A percentile compares a stretch with the other conserved stretches of the same genome.
phyloP scores from a whole-genome alignment of 30 jellyfish, hydroid and myxozoan genomes.

The Phacellophora camtschatica region DNA sequence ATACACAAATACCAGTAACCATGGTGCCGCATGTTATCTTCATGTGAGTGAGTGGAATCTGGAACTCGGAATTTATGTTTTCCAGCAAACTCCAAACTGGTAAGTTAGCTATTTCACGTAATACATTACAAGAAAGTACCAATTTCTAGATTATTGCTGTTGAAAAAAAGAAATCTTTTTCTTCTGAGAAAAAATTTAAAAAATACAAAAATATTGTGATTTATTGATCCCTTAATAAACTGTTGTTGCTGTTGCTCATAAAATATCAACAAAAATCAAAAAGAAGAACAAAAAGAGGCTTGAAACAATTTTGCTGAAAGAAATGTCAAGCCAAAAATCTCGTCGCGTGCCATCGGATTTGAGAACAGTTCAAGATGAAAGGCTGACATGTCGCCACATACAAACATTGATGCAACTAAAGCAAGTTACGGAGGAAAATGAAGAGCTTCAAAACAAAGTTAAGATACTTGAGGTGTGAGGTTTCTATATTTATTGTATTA shows the following conservation, averaged over 20 bases:
- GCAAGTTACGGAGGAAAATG: conserved; percentile 57
- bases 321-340: conserved; percentile 37
- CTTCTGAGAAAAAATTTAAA: no score
- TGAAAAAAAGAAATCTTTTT: no score
- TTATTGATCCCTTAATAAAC: neutral
- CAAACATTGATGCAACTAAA: conserved; percentile 60
- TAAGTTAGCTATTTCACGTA: no score
- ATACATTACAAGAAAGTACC: no score
- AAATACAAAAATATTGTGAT: no score
- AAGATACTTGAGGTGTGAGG: conserved; percentile 35
- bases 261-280: neutral
- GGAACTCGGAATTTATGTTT: no score
- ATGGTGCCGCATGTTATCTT: no score
- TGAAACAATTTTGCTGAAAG: neutral
- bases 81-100: no score
- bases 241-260: neutral
- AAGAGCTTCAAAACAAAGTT: conserved; percentile 33
- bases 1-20: no score
- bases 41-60: no score
- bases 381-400: conserved; percentile 73
- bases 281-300: neutral
- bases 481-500: neutral
- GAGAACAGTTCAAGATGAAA: conserved; percentile 60
- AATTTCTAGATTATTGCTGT: no score
- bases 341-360: conserved; percentile 54